Conservation (phyloP, 2,888 invertebrate species). For the Anthophora plumipes region DNA sequence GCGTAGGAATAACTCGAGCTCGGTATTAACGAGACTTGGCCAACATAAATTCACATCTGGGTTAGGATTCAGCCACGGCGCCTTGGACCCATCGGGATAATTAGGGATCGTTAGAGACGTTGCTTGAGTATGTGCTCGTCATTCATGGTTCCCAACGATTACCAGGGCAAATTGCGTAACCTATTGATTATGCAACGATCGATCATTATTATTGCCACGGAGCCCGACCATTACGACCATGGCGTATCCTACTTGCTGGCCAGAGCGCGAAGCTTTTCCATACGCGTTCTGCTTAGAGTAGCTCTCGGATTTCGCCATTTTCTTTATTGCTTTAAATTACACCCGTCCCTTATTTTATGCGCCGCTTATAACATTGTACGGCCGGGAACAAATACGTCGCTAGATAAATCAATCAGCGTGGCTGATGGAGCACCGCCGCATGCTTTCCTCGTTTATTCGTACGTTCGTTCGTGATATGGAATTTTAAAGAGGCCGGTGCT, state of each 20-base stretch:
- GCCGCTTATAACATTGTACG: constrained; percentile 35
- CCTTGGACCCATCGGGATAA: constrained; percentile 55
- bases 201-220: constrained; percentile 64
- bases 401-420: constrained; percentile 40
- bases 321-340: constrained; percentile 55
- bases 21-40: constrained; percentile 56
- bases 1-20: constrained; percentile 35
- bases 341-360: constrained; percentile 38
- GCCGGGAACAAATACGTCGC: constrained; percentile 10
- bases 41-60: constrained; percentile 59
- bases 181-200: constrained; percentile 68
- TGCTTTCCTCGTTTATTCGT: background rate
- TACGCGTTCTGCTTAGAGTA: constrained; percentile 43
- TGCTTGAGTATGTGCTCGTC: constrained; percentile 57
- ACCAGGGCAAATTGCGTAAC: constrained; percentile 68
- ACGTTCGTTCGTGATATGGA: background rate
- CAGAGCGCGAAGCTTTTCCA: constrained; percentile 33
- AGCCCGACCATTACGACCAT: constrained; percentile 41
- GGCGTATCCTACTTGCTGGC: constrained; percentile 49
- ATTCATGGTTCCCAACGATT: constrained; percentile 66
- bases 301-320: constrained; percentile 58
- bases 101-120: constrained; percentile 69
- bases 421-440: background rate
- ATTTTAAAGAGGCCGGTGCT: constrained; percentile 8
- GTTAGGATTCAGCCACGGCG: constrained; percentile 50